Conservation (phyloP, 2,113 vertebrate species). For the Alexandromys fortis region DNA sequence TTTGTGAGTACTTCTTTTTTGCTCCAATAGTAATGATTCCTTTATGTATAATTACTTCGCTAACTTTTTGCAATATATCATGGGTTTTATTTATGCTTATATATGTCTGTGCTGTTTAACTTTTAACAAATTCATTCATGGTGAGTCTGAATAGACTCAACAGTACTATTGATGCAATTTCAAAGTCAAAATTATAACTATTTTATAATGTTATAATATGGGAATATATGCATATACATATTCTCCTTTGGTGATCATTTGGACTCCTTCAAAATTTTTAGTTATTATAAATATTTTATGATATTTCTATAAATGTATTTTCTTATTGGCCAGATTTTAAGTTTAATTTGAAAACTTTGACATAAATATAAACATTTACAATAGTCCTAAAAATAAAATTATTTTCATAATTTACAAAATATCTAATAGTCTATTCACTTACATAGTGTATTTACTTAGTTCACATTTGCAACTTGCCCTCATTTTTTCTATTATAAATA, state of each 20-base stretch:
- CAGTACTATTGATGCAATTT: neutral
- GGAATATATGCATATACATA: neutral
- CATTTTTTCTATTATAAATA: neutral
- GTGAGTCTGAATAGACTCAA: neutral
- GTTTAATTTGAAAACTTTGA: slow-evolving; percentile 22
- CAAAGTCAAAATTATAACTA: neutral
- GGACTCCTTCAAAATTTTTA: neutral
- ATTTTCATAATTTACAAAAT: neutral
- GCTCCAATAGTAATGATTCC: neutral
- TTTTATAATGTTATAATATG: neutral
- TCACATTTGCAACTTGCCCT: neutral
- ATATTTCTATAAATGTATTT: neutral
- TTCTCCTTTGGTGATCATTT: slow-evolving; percentile 16
- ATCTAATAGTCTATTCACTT: neutral
- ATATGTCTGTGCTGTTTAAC: neutral
- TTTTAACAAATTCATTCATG: neutral
- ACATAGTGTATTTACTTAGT: neutral
- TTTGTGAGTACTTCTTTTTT: neutral
- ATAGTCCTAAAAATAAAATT: neutral
- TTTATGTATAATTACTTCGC: neutral
- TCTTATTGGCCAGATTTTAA: neutral
- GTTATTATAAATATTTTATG: neutral
- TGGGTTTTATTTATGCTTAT: neutral
- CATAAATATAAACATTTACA: neutral
- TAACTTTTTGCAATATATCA: neutral